Evolutionary conservation across 92 coral and sea anemone species (phyloP).

Genomic region (Phenganax stokvisi): DNA sequence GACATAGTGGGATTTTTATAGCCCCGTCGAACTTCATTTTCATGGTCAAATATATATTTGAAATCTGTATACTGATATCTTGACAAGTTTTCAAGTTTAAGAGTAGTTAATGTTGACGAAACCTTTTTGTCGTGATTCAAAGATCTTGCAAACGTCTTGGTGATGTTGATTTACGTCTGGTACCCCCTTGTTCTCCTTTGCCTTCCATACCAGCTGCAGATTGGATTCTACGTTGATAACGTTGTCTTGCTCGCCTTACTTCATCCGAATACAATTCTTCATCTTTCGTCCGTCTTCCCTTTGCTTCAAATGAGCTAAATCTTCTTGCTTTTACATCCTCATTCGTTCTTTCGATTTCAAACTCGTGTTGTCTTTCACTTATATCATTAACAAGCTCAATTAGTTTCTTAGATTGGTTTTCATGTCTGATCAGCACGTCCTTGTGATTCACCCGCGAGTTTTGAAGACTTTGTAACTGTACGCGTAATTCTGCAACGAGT

Average conservation of each 20-base stretch:
- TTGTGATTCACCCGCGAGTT: conserved; percentile 39
- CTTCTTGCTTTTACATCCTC: conserved; percentile 11
- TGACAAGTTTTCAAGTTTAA: too few relatives aligned
- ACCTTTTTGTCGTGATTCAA: too few relatives aligned
- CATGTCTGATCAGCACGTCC: conserved; percentile 28
- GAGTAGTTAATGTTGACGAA: too few relatives aligned
- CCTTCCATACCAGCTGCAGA: conserved; percentile 7
- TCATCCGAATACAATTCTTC: conserved; percentile 18
- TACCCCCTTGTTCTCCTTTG: neutral
- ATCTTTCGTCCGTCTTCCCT: neutral
- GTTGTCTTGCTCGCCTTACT: neutral
- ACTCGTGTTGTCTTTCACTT: conserved; percentile 32
- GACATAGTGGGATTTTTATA: too few relatives aligned
- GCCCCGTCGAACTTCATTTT: too few relatives aligned
- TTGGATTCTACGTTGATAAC: conserved; percentile 13
- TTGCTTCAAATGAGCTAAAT: conserved; percentile 25
- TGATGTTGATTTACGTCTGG: too few relatives aligned
- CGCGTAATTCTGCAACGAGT: conserved; percentile 23
- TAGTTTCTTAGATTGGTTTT: conserved; percentile 31
- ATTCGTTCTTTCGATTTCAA: conserved; percentile 1
- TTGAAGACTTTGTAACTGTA: conserved; percentile 25
- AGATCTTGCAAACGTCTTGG: too few relatives aligned
- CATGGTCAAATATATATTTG: too few relatives aligned
- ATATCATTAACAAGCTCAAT: conserved; percentile 30
- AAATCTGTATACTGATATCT: too few relatives aligned